phyloP scores from a whole-genome alignment of 2,113 vertebrate genomes.

The Onychorhynchus coronatus region DNA sequence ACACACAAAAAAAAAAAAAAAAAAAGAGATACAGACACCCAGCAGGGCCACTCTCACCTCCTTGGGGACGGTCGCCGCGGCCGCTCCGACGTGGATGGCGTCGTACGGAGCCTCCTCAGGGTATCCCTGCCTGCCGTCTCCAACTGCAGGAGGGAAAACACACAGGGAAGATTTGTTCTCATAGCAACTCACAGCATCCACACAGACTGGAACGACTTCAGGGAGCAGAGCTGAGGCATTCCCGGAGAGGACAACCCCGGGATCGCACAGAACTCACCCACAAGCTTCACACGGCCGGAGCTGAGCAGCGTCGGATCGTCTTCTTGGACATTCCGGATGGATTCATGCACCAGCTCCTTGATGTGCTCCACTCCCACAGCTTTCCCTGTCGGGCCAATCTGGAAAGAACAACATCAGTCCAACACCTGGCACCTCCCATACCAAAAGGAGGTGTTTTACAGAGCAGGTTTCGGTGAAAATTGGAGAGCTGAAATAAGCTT shows the following conservation, averaged over 20 bases:
- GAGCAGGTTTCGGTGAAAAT: background rate
- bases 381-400: constrained; percentile 82
- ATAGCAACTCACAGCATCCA: background rate
- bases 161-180: background rate
- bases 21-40: background rate
- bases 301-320: constrained; percentile 82
- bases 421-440: background rate
- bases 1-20: too few relatives aligned
- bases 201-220: rapidly evolving
- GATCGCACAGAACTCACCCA: constrained; percentile 70
- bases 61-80: constrained; percentile 80
- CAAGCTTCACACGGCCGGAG: constrained; percentile 79
- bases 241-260: rapidly evolving
- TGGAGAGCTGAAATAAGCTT: background rate
- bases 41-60: constrained; percentile 62
- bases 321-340: constrained; percentile 79
- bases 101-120: constrained; percentile 86
- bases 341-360: constrained; percentile 79
- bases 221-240: background rate
- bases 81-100: constrained; percentile 90
- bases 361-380: constrained; percentile 92
- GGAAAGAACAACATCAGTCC: background rate
- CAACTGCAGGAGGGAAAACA: constrained; percentile 68
- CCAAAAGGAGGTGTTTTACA: background rate
- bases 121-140: constrained; percentile 85